Evolutionary conservation across 2,888 invertebrate genomes (phyloP).

Genomic region (Myopa tessellatipennis): DNA sequence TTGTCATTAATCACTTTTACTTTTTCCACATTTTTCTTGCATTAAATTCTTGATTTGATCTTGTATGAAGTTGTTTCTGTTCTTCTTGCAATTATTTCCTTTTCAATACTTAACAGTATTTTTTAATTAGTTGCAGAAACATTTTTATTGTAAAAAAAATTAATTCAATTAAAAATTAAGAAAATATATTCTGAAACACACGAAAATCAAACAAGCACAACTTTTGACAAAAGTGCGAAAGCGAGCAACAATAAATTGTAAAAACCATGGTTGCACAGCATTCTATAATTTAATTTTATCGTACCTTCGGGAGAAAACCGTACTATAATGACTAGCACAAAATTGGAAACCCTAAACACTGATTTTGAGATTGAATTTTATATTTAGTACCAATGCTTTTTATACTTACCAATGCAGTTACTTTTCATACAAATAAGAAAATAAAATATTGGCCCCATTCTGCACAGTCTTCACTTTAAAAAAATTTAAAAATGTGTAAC

Average conservation of each 20-base stretch:
- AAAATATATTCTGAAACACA: background rate
- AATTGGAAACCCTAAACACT: no score
- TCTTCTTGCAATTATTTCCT: background rate
- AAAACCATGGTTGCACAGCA: no score
- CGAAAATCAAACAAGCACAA: constrained; percentile 8
- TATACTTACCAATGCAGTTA: no score
- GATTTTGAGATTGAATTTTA: no score
- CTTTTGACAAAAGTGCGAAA: constrained; percentile 9
- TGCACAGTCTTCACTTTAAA: no score
- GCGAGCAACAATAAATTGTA: background rate
- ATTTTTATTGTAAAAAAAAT: constrained; percentile 7
- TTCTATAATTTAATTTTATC: no score
- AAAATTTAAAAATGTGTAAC: no score
- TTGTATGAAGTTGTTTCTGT: background rate
- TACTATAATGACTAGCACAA: no score
- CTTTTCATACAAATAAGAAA: no score
- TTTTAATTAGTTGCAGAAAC: constrained; percentile 2
- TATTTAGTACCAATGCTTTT: no score
- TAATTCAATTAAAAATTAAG: constrained; percentile 13
- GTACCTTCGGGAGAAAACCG: no score
- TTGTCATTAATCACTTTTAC: constrained; percentile 10
- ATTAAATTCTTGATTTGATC: background rate
- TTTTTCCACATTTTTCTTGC: background rate
- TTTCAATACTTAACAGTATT: background rate
- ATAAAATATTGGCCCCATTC: no score